Evolutionary conservation across 92 coral and sea anemone genomes (phyloP), one percentile per base, ranked within the genome.

Genomic region (Porites divaricata): DNA sequence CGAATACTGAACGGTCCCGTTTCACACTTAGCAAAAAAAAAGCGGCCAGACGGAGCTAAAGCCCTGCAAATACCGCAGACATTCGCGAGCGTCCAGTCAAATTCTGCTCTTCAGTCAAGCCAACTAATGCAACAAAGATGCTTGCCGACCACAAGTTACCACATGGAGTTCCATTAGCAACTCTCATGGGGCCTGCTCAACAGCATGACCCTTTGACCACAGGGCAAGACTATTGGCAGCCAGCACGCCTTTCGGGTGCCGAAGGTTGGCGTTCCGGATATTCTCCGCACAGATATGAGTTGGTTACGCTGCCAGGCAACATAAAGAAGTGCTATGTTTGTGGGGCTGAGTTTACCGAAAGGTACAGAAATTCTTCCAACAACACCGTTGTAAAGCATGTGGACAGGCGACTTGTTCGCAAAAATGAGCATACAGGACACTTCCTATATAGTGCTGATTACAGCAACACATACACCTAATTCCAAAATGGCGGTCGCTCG

Each of bases 271-370:
- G 59, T 62, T 57, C 87, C 8, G 87, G 87, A 28, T 28, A 70
- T 66, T 73, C 87, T 10, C 87, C 80, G 4, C 80, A 83, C 26
- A 16, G 24, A 14, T 83, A 83, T 49, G 67, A 13, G 49, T 12
- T 83, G 17, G 79, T 56, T 8, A 72, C 61, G 25, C 75, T 63
- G 35, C 82, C 74, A 9, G 58, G 70, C 51, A 84, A 84, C 67
- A 82, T 84, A 66, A 35, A 35, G 41, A 84, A 75, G 72, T 84
- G 82, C 52, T 84, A 84, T 48, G 81, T 76, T n/a, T 84, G 83
- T 75, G 76, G 88, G 9, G 41, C 53, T 53, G 88, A 84, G 23
- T 84, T 84, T 52, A 62, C 82, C 0, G 66, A 54, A 5, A 84
- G 56, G 57, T 67, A 75, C 65, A 74, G 75, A 48, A 26, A 25